phyloP scores from a whole-genome alignment of 2,888 invertebrate genomes.

The Eupithecia inturbata region DNA sequence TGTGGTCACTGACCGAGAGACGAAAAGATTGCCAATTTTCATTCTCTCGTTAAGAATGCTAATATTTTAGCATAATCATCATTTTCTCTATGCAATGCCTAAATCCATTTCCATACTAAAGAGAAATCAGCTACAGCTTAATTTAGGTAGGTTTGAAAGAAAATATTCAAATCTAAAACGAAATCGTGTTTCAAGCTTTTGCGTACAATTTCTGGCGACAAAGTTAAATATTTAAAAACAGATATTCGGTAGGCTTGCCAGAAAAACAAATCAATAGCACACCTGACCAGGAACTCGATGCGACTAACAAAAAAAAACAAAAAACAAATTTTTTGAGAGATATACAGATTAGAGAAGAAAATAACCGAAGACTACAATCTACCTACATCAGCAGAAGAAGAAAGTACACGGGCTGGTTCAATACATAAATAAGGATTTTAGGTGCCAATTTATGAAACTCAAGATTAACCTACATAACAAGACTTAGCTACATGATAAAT shows the following conservation, averaged over 20 bases:
- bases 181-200: not conserved
- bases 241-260: not conserved
- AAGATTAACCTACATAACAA: slow-evolving; percentile 37
- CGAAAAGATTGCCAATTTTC: slow-evolving; percentile 35
- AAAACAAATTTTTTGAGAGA: too few relatives aligned
- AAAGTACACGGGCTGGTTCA: not conserved
- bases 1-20: slow-evolving; percentile 25
- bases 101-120: slow-evolving; percentile 32
- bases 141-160: slow-evolving; percentile 13
- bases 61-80: slow-evolving; percentile 17
- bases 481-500: slow-evolving; percentile 34
- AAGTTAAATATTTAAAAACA: not conserved
- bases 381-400: not conserved
- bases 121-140: slow-evolving; percentile 10
- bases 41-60: slow-evolving; percentile 35
- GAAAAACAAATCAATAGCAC: not conserved
- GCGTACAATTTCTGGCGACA: not conserved
- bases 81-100: slow-evolving; percentile 27
- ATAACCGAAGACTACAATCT: not conserved
- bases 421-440: not conserved
- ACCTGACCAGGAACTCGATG: not conserved
- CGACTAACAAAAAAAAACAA: not conserved
- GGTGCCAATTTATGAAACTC: slow-evolving; percentile 23
- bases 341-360: not conserved
- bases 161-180: slow-evolving; percentile 15